phyloP scores from a whole-genome alignment of 2,797 vertebrate genomes.

The Antrozous pallidus region DNA sequence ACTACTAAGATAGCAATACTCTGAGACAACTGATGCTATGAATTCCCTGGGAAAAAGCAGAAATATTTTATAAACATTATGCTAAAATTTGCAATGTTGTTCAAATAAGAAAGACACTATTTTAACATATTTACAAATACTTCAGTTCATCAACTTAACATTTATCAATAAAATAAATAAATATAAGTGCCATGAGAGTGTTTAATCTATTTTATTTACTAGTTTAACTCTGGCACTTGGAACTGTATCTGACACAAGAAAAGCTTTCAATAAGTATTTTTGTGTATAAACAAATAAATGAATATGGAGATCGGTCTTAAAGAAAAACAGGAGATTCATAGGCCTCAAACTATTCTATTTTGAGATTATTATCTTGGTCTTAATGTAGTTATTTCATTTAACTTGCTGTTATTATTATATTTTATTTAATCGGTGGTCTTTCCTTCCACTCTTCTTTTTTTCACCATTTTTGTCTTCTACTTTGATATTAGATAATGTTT shows the following conservation, averaged over 20 bases:
- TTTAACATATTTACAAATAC: background rate
- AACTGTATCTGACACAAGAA: background rate
- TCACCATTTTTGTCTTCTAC: background rate
- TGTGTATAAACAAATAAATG: background rate
- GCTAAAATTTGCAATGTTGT: background rate
- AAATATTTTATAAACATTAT: background rate
- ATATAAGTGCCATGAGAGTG: background rate
- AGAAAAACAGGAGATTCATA: background rate
- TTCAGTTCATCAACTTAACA: background rate
- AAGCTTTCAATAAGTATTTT: slow-evolving; percentile 4
- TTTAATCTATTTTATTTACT: background rate
- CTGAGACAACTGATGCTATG: background rate
- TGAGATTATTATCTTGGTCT: background rate
- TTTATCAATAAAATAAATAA: slow-evolving; percentile 14
- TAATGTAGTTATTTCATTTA: background rate
- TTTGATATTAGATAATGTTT: background rate
- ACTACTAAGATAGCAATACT: background rate
- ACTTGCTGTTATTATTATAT: background rate
- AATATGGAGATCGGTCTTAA: background rate
- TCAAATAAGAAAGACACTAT: background rate
- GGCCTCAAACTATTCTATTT: background rate
- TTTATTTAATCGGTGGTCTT: background rate
- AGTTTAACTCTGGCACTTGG: background rate
- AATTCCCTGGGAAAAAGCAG: background rate
- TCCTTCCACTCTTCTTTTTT: background rate